phyloP scores from a whole-genome alignment of 1,140 invertebrate species.

The Neodiprion fabricii region DNA sequence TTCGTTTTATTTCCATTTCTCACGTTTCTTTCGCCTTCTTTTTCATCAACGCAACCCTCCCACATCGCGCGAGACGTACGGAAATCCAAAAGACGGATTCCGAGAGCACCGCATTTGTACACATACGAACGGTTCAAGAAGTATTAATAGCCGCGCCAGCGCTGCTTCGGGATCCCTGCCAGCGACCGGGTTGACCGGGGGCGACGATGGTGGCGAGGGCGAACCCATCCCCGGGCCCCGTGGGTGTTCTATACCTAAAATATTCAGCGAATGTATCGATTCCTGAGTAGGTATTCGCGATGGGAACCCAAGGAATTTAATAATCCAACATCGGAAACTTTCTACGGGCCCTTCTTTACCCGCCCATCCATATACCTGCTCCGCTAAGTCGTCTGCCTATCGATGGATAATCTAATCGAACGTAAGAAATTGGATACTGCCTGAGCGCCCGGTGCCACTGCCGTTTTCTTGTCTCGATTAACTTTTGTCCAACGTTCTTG shows the following conservation, averaged over 20 bases:
- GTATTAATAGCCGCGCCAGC: neutral
- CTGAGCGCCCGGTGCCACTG: neutral
- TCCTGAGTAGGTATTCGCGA: conserved; percentile 56
- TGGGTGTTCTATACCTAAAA: conserved; percentile 43
- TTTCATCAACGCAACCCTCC: no score
- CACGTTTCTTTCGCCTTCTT: no score
- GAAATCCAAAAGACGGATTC: no score
- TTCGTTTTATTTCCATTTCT: no score
- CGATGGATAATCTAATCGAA: conserved; percentile 50
- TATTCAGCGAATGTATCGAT: conserved; percentile 63
- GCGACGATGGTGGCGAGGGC: conserved; percentile 1
- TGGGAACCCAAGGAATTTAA: conserved; percentile 61
- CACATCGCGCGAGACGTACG: no score
- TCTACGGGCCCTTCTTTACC: conserved; percentile 40
- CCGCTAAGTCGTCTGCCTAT: conserved; percentile 28
- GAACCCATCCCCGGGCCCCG: conserved; percentile 5
- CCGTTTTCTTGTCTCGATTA: neutral
- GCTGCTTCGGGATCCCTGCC: neutral
- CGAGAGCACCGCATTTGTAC: neutral
- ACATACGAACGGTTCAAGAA: neutral
- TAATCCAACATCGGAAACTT: conserved; percentile 59
- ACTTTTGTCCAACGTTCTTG: neutral
- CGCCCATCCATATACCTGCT: conserved; percentile 26
- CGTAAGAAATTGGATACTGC: conserved; percentile 31
- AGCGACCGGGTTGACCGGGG: neutral